phyloP scores from a whole-genome alignment of 2,797 vertebrate species.

The Thalassophryne amazonica region DNA sequence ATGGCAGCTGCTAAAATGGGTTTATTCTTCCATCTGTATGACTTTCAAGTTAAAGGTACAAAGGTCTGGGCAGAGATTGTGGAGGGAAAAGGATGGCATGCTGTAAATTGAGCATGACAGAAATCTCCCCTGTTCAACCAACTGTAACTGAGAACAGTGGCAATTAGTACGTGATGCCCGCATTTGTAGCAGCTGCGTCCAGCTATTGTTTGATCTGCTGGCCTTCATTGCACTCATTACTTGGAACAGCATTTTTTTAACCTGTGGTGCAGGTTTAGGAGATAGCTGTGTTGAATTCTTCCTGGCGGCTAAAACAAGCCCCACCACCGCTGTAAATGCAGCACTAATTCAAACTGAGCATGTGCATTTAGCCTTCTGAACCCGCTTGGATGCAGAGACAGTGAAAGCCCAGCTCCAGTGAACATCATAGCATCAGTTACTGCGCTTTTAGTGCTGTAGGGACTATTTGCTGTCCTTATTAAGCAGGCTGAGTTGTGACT shows the following conservation, averaged over 20 bases:
- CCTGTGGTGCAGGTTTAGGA: slow-evolving; percentile 46
- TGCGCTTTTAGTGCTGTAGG: slow-evolving; percentile 50
- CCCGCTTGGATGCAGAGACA: slow-evolving; percentile 40
- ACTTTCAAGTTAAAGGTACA: slow-evolving; percentile 43
- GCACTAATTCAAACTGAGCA: slow-evolving; percentile 53
- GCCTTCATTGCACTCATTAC: slow-evolving; percentile 49
- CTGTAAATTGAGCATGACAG: slow-evolving; percentile 46
- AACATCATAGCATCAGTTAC: slow-evolving; percentile 53
- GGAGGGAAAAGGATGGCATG: slow-evolving; percentile 25
- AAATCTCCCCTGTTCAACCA: slow-evolving; percentile 34
- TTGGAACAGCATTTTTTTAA: slow-evolving; percentile 39
- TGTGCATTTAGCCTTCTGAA: slow-evolving; percentile 52
- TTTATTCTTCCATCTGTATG: slow-evolving; percentile 60
- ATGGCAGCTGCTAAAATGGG: slow-evolving; percentile 49
- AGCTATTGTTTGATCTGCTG: slow-evolving; percentile 60
- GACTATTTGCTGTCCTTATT: slow-evolving; percentile 66
- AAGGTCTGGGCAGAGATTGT: slow-evolving; percentile 21
- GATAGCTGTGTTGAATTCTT: slow-evolving; percentile 41
- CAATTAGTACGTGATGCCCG: slow-evolving; percentile 63
- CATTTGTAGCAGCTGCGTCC: slow-evolving; percentile 38
- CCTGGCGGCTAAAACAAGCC: slow-evolving; percentile 42
- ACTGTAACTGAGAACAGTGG: slow-evolving; percentile 48
- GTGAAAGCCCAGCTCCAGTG: slow-evolving; percentile 37
- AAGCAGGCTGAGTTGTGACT: slow-evolving; percentile 59
- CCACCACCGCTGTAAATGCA: slow-evolving; percentile 38